phyloP scores from a whole-genome alignment of 2,797 vertebrate genomes.

The Calcarius lapponicus region DNA sequence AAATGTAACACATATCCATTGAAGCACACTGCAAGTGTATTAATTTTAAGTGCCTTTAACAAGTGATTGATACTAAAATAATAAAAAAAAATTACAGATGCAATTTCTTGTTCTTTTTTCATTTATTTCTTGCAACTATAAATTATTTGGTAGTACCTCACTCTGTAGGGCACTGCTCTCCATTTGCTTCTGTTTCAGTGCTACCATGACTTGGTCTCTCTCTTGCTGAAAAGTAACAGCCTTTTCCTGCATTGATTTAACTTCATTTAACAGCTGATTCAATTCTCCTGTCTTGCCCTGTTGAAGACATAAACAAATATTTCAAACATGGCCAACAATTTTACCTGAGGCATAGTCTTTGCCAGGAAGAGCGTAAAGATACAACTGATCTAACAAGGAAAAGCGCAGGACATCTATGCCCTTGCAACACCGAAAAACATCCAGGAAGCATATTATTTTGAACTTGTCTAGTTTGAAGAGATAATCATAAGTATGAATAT shows the following conservation, averaged over 20 bases:
- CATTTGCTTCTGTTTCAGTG: constrained; percentile 99
- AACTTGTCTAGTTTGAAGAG: background rate
- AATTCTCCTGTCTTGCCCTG: constrained; percentile 94
- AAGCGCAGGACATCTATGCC: background rate
- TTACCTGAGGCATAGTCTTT: background rate
- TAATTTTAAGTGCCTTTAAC: background rate
- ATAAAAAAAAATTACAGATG: background rate
- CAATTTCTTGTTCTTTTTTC: background rate
- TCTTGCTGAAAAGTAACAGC: constrained; percentile 94
- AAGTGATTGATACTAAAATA: background rate
- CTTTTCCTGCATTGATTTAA: constrained; percentile 96
- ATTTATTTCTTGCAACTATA: background rate
- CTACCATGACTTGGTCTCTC: constrained; percentile 94
- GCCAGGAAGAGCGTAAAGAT: background rate
- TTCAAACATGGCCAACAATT: background rate
- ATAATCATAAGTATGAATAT: background rate
- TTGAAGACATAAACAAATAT: constrained; percentile 26
- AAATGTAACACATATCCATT: background rate
- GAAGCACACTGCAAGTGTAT: background rate
- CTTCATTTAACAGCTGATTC: constrained; percentile 93
- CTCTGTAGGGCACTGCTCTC: constrained; percentile 84
- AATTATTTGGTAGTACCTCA: constrained; percentile 71
- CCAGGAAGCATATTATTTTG: background rate
- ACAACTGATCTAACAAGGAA: background rate
- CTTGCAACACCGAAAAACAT: background rate